Percentiles rank a stretch among this genome's conserved stretches.
These are phyloP conservation scores for Drosophila triauraria DNA, from an alignment of 1,140 invertebrate species.

Conservation along the genomic window DNA sequence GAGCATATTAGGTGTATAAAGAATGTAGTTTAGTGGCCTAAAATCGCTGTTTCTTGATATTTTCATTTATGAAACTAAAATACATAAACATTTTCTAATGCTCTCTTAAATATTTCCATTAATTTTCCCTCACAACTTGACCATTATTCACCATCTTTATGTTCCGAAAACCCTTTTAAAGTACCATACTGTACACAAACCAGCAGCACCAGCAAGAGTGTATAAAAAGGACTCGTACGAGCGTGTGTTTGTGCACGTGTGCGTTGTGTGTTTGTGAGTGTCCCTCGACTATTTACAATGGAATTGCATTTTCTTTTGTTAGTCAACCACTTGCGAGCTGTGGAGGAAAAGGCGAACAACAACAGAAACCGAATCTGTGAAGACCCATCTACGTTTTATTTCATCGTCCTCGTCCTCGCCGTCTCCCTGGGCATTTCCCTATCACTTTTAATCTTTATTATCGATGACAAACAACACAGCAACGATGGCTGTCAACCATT, in stretches of 20 bases:
- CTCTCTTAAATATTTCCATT: not conserved
- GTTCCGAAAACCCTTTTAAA: not conserved
- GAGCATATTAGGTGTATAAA: too few species aligned
- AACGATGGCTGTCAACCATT: conserved; percentile 70
- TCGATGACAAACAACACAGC: conserved; percentile 55
- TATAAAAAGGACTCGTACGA: conserved; percentile 19
- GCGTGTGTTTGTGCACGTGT: conserved; percentile 9
- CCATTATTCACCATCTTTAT: not conserved
- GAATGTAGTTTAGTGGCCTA: too few species aligned
- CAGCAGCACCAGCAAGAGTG: conserved; percentile 16
- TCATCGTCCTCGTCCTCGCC: not conserved
- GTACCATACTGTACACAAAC: conserved; percentile 26
- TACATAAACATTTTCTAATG: too few species aligned
- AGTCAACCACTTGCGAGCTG: conserved; percentile 46
- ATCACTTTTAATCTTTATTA: conserved; percentile 73
- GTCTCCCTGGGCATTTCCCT: conserved; percentile 28
- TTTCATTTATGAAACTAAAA: too few species aligned
- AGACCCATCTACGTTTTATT: conserved; percentile 5
- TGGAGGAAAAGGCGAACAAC: conserved; percentile 25
- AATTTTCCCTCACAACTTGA: not conserved
- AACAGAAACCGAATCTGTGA: conserved; percentile 24
- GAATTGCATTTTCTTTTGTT: conserved; percentile 77
- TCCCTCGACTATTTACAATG: conserved; percentile 79
- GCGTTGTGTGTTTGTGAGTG: conserved; percentile 24
- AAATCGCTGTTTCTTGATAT: too few species aligned